Percentiles rank a stretch among this genome's conserved stretches.
phyloP scores from a whole-genome alignment of 92 coral and sea anemone species.

The Epizoanthus ramosus region DNA sequence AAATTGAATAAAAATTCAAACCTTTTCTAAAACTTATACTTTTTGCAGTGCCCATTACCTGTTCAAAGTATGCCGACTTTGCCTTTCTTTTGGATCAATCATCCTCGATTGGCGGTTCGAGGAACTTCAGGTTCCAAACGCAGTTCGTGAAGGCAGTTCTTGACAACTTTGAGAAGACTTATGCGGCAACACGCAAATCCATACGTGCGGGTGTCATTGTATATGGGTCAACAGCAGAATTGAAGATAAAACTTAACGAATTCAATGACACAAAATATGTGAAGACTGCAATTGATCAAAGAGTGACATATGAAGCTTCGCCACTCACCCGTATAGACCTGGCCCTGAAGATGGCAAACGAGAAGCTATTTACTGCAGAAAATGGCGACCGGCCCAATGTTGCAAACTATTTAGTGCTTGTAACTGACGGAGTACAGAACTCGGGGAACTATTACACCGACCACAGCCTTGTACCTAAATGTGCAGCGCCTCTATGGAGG shows the following conservation, averaged over 20 bases:
- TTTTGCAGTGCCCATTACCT: slow-evolving; percentile 20
- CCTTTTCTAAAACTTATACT: not conserved
- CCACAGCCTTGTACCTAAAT: not conserved
- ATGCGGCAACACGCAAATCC: not conserved
- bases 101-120: slow-evolving; percentile 22
- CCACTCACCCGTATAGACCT: slow-evolving; percentile 30
- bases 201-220: slow-evolving; percentile 34
- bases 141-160: slow-evolving; percentile 25
- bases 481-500: slow-evolving; percentile 26
- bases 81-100: slow-evolving; percentile 36
- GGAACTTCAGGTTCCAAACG: slow-evolving; percentile 22
- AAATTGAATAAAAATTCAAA: too few species aligned
- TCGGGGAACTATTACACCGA: not conserved
- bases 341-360: slow-evolving; percentile 33
- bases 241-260: slow-evolving; percentile 36
- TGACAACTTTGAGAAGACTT: slow-evolving; percentile 2
- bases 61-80: slow-evolving; percentile 24
- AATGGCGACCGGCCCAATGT: slow-evolving; percentile 40
- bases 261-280: not conserved
- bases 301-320: not conserved
- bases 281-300: slow-evolving; percentile 23
- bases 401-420: slow-evolving; percentile 9
- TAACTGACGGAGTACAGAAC: slow-evolving; percentile 37
- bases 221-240: slow-evolving; percentile 18
- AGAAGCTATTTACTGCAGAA: slow-evolving; percentile 2